A percentile compares a stretch with the other conserved stretches of the same genome.
Evolutionary conservation across 2,113 vertebrate genomes (phyloP).

Genomic region (Callipepla squamata): DNA sequence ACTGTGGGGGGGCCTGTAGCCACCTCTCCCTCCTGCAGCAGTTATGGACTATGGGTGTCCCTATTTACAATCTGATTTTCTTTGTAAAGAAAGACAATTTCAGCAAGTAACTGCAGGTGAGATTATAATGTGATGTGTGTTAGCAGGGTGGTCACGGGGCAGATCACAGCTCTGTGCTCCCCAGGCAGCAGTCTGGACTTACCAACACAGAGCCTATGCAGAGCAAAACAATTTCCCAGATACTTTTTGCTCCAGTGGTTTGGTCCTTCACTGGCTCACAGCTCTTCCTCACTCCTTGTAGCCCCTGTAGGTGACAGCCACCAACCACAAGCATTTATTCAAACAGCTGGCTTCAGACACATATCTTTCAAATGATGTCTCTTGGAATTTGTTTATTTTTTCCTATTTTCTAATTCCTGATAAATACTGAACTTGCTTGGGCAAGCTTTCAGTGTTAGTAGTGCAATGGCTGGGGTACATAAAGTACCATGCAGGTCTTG

Average conservation of each 20-base stretch:
- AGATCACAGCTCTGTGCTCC: background rate
- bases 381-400: background rate
- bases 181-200: background rate
- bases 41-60: background rate
- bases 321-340: background rate
- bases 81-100: background rate
- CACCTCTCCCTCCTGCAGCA: fast-evolving
- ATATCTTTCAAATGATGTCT: background rate
- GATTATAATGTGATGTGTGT: background rate
- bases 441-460: background rate
- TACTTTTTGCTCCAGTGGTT: background rate
- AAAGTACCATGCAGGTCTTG: background rate
- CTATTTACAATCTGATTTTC: background rate
- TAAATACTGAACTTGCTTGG: background rate
- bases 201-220: background rate
- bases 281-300: background rate
- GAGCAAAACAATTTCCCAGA: background rate
- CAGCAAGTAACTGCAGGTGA: background rate
- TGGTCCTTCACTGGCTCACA: background rate
- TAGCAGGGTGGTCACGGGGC: background rate
- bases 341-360: background rate
- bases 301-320: background rate
- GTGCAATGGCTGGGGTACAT: background rate
- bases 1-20: fast-evolving
- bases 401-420: background rate